These are phyloP conservation scores for Zosterops hypoxanthus DNA, from an alignment of 2,113 vertebrate genomes.

Conservation along the genomic window DNA sequence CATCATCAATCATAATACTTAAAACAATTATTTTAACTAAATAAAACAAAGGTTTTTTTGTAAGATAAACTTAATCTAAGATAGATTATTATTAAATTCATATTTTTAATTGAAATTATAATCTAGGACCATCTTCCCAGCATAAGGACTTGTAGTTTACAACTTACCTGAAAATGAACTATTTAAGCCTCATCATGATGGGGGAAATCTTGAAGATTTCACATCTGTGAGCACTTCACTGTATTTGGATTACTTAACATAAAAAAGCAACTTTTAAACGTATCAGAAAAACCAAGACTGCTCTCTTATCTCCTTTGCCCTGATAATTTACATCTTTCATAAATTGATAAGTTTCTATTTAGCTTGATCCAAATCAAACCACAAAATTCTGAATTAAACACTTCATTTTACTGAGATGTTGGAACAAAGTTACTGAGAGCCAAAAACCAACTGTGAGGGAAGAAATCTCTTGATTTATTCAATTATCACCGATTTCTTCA, in stretches of 20 bases:
- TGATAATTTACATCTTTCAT: neutral
- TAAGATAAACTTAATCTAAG: neutral
- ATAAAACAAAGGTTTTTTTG: neutral
- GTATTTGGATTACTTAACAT: neutral
- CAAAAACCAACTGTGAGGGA: neutral
- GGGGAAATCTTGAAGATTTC: neutral
- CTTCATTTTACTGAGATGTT: neutral
- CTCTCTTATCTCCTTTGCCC: neutral
- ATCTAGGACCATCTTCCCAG: neutral
- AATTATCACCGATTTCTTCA: neutral
- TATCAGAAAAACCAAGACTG: neutral
- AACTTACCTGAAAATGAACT: neutral
- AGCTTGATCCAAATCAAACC: neutral
- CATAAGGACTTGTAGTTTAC: neutral
- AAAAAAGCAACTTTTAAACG: neutral
- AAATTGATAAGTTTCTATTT: neutral
- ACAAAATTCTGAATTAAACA: neutral
- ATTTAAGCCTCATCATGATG: neutral
- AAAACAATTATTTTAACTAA: neutral
- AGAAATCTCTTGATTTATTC: neutral
- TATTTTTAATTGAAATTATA: neutral
- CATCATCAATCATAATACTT: neutral
- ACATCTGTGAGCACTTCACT: neutral
- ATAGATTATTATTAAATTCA: neutral
- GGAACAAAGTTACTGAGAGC: neutral